phyloP scores from a whole-genome alignment of 2,113 vertebrate genomes.

The Coreoperca whiteheadi region DNA sequence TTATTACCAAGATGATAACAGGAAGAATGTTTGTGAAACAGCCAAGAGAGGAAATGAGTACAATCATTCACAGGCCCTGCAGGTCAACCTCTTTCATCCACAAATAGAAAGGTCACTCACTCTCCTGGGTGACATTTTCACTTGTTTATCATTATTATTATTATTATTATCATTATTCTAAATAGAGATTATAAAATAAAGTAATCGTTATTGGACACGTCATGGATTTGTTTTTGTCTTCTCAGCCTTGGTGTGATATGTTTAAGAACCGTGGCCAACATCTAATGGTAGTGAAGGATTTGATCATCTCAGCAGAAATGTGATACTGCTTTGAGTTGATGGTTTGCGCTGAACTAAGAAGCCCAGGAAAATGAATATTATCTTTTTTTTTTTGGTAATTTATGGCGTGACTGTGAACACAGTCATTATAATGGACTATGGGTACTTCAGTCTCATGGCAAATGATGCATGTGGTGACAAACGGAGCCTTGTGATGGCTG shows the following conservation, averaged over 20 bases:
- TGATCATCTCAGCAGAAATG: neutral
- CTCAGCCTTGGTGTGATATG: neutral
- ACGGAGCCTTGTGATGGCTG: neutral
- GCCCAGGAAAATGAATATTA: neutral
- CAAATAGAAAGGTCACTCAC: constrained; percentile 65
- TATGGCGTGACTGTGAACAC: neutral
- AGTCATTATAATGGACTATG: neutral
- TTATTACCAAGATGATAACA: constrained; percentile 36
- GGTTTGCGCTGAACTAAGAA: neutral
- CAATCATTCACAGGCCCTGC: constrained; percentile 51
- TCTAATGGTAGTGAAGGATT: neutral
- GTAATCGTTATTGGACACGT: neutral
- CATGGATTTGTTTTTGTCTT: neutral
- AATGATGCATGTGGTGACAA: constrained; percentile 12
- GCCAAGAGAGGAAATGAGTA: constrained; percentile 57
- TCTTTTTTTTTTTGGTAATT: neutral
- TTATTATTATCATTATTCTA: constrained; percentile 40
- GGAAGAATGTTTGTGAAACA: constrained; percentile 46
- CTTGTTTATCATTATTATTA: constrained; percentile 55
- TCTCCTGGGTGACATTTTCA: constrained; percentile 45
- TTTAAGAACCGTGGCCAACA: neutral
- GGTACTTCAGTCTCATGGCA: neutral
- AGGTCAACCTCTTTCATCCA: constrained; percentile 48
- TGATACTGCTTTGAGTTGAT: neutral
- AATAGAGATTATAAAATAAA: neutral